Evolutionary conservation across 1,140 invertebrate species (phyloP), one percentile per base, ranked within the genome.

Genomic region (Venustaconcha ellipsiformis): DNA sequence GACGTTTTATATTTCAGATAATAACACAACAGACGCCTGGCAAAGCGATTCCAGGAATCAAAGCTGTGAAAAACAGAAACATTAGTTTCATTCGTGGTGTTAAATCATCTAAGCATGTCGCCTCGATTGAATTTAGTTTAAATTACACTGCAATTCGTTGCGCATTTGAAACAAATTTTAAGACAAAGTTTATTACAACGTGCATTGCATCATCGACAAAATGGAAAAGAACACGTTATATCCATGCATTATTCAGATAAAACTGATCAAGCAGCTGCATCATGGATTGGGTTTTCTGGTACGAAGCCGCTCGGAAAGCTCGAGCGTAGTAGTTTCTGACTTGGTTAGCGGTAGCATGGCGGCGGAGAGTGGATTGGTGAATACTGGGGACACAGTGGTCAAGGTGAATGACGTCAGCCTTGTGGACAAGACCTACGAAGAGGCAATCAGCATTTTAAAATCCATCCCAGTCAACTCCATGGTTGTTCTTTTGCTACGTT

Each of bases 261-360:
- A 86, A 78, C 76, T 88, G 58, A 59, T 84, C 15, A 88, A 88
- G 68, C 81, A 80, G 58, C 74, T 75, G 70, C 73, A 84, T 57
- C 77, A 81, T 56, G 87, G 87, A 58, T 78, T 88, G 18, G 87
- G 87, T 1, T 87, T 88, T 74, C 78, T 86, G 64, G 86, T 88
- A 20, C 82, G 83, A 55, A 83, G 86, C 66, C 74, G 87, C 18
- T 81, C 80, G 18, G 74, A 80, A 30, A 82, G 83, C 30, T 84
- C 86, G 8, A 76, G 80, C 64, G 83, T 88, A 15, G 72, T 85
- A 57, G 83, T 88, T 11, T 86, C 85, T 5, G 86, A 85, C 55
- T 74, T 88, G 15, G 83, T 86, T 12, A 73, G 79, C 14, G 82
- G 81, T 30, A 84, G 87, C 18, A 82, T 84, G 14, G 87, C 87